Evolutionary conservation across 1,140 invertebrate genomes (phyloP).

Genomic region (Colletes gigas): DNA sequence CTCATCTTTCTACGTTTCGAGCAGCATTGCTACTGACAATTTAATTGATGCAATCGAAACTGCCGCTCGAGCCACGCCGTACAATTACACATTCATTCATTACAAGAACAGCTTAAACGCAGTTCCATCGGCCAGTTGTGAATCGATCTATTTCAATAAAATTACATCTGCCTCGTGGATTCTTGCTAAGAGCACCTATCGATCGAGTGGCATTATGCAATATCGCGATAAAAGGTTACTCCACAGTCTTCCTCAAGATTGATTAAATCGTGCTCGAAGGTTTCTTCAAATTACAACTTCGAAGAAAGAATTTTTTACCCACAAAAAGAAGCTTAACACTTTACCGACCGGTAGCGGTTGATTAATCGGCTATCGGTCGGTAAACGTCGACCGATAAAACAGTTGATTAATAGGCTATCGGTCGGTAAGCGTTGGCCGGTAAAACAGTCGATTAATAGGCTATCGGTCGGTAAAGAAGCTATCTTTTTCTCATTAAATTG

Average conservation of each 20-base stretch:
- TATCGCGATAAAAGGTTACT: neutral
- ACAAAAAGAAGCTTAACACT: too few species aligned
- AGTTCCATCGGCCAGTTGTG: neutral
- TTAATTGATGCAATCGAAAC: constrained; percentile 29
- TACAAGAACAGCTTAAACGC: neutral
- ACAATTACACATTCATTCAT: constrained; percentile 34
- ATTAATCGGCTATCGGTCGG: too few species aligned
- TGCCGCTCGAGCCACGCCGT: constrained; percentile 4
- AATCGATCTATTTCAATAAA: constrained; percentile 11
- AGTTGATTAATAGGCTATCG: too few species aligned
- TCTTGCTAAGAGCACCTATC: neutral
- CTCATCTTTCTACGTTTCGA: neutral
- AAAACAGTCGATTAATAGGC: too few species aligned
- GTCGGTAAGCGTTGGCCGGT: too few species aligned
- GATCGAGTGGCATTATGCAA: neutral
- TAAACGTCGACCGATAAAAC: too few species aligned
- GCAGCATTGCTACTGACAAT: constrained; percentile 6
- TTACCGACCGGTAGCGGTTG: too few species aligned
- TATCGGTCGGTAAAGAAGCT: too few species aligned
- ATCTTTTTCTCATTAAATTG: too few species aligned
- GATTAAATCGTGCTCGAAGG: neutral
- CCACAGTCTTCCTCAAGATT: too few species aligned
- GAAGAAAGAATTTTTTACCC: too few species aligned
- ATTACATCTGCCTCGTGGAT: neutral
- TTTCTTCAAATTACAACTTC: constrained; percentile 15